Conservation (phyloP, 2,797 vertebrate species). For the Fistularia tabacaria region DNA sequence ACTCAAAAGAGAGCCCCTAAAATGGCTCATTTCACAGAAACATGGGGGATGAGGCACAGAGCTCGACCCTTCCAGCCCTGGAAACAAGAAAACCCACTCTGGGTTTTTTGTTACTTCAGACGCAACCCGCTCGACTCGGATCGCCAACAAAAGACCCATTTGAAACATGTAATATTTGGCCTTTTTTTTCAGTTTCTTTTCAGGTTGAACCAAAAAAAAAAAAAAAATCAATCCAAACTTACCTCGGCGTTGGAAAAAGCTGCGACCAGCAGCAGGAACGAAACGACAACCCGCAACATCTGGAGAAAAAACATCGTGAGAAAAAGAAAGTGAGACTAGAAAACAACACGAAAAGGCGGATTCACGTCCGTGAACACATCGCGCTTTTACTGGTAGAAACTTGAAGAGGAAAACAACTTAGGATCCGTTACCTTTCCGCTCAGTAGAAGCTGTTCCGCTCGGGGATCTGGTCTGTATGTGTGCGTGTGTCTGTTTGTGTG, state of each 20-base stretch:
- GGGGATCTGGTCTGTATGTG: conserved; percentile 4
- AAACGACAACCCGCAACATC: conserved; percentile 72
- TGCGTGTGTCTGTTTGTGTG: not conserved
- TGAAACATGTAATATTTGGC: too few species aligned
- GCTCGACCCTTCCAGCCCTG: too few species aligned
- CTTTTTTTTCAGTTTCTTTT: too few species aligned
- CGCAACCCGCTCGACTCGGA: too few species aligned
- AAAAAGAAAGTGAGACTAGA: conserved; percentile 30
- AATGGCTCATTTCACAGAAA: conserved; percentile 1
- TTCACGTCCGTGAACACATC: not conserved
- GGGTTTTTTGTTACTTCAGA: too few species aligned
- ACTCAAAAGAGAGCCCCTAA: not conserved
- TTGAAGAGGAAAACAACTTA: conserved; percentile 9
- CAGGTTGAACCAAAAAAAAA: too few species aligned
- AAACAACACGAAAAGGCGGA: conserved; percentile 1
- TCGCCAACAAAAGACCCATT: too few species aligned
- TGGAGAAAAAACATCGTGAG: conserved; percentile 57
- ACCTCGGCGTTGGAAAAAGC: conserved; percentile 68
- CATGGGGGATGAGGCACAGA: not conserved
- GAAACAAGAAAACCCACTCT: too few species aligned
- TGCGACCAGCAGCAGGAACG: conserved; percentile 61
- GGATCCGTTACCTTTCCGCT: conserved; percentile 39
- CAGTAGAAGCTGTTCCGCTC: conserved; percentile 19
- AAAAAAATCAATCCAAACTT: conserved; percentile 39
- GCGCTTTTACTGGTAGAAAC: conserved; percentile 9